phyloP scores from a whole-genome alignment of 2,797 vertebrate genomes.

The Hipposideros larvatus region DNA sequence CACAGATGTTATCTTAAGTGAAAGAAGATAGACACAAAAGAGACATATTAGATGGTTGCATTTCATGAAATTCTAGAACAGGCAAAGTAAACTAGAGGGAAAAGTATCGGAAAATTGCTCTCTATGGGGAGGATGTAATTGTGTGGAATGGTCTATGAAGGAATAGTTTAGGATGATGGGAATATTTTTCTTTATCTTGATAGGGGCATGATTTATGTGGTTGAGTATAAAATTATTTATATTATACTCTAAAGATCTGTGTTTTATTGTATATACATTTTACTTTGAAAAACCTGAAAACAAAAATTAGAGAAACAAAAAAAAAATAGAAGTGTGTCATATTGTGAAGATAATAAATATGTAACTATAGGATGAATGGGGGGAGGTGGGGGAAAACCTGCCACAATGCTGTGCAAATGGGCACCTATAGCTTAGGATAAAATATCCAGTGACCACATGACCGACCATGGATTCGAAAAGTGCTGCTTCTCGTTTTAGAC shows the following conservation, averaged over 20 bases:
- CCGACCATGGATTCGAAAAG: not conserved
- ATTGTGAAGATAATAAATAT: not conserved
- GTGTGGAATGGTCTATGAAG: not conserved
- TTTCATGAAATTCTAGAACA: not conserved
- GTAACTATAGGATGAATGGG: not conserved
- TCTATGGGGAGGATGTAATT: not conserved
- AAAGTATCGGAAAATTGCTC: not conserved
- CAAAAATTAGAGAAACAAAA: not conserved
- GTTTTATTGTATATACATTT: not conserved
- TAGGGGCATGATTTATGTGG: not conserved
- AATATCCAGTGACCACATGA: not conserved
- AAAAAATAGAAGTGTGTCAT: not conserved
- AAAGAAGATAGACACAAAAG: not conserved
- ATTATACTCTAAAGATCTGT: not conserved
- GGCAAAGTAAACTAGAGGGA: not conserved
- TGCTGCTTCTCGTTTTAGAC: not conserved
- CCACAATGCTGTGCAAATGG: not conserved
- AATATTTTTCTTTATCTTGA: not conserved
- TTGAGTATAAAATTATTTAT: not conserved
- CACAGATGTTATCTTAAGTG: not conserved
- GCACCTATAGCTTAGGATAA: not conserved
- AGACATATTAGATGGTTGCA: not conserved
- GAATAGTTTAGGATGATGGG: not conserved
- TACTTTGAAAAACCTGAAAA: not conserved
- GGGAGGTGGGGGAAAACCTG: not conserved